Evolutionary conservation across 1,140 invertebrate species (phyloP), one percentile per base, ranked within the genome.

Genomic region (Drosophila sproati): DNA sequence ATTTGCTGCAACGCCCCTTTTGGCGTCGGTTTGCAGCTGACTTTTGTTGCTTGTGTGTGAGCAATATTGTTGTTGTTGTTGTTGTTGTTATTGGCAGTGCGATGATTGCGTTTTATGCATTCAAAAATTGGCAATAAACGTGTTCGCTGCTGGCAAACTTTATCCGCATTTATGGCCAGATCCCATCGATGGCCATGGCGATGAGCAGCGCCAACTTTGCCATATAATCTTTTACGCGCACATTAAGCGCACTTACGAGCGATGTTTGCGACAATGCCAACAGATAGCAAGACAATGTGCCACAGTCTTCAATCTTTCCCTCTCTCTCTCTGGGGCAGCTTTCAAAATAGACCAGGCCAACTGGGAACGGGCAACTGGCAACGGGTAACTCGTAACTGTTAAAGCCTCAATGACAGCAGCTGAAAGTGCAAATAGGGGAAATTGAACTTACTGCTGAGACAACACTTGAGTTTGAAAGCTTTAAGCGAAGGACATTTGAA

Each of bases 71-170:
- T 12, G 12, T 12, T 12, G 12, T 20, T 20, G 20, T 20, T 20
- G 20, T 20, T 20, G 20, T 20, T 20, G 20, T 20, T 81, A 81
- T 79, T 85, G 81, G 81, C 81, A 85, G 72, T 72, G 74, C 70
- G 68, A 73, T 68, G 72, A 70, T 71, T 71, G 83, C 82, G 62
- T 77, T 87, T 87, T 88, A 87, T 87, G 82, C 79, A 88, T 87
- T 87, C 76, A 87, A 82, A 87, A 87, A 87, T 87, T 87, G 82
- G 82, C 83, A 88, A 87, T 87, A 87, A 87, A 86, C 79, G 83
- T 54, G 78, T 77, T 61, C 39, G 56, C 70, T 54, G 20, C 69
- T 64, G 70, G 74, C 63, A 81, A 85, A 85, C 82, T 85, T 86
- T 78, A 82, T 78, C 82, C 66, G 78, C 70, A 68, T 10, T 56